These are phyloP conservation scores for Entelurus aequoreus DNA, from an alignment of 2,113 vertebrate species.

Conservation along the genomic window DNA sequence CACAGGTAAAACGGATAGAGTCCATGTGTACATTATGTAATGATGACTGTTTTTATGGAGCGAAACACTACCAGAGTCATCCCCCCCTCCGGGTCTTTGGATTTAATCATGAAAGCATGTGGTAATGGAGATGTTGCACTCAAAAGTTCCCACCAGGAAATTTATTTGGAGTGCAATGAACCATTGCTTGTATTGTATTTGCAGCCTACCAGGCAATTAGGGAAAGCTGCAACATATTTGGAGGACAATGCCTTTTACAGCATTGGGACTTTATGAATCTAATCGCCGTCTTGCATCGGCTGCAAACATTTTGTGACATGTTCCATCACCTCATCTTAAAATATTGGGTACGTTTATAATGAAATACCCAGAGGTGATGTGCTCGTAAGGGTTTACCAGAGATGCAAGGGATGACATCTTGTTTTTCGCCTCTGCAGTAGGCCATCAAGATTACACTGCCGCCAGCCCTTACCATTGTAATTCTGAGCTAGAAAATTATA, in stretches of 20 bases:
- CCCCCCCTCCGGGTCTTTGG: conserved; percentile 30
- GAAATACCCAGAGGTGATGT: conserved; percentile 31
- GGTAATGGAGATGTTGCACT: conserved; percentile 56
- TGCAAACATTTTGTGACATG: conserved; percentile 12
- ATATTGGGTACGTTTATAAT: conserved; percentile 10
- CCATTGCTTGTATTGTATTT: conserved; percentile 30
- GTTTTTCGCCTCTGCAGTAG: not conserved
- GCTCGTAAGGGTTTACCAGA: conserved; percentile 18
- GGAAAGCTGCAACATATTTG: conserved; percentile 29
- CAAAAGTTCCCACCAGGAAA: conserved; percentile 53
- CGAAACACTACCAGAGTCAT: conserved; percentile 22
- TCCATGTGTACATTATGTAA: conserved; percentile 20
- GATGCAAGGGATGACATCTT: conserved; percentile 27
- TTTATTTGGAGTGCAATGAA: conserved; percentile 42
- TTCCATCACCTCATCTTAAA: conserved; percentile 26
- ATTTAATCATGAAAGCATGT: conserved; percentile 57
- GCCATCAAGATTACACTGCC: conserved; percentile 5
- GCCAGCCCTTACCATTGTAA: conserved; percentile 15
- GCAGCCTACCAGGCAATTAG: conserved; percentile 41
- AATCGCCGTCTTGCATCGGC: conserved; percentile 12
- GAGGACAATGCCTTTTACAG: conserved; percentile 23
- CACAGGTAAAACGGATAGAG: conserved; percentile 2
- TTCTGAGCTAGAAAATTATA: conserved; percentile 17
- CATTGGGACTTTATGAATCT: conserved; percentile 27
- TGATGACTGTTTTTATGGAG: conserved; percentile 27